Conservation (phyloP, 1,140 invertebrate species). For the Littorina saxatilis region DNA sequence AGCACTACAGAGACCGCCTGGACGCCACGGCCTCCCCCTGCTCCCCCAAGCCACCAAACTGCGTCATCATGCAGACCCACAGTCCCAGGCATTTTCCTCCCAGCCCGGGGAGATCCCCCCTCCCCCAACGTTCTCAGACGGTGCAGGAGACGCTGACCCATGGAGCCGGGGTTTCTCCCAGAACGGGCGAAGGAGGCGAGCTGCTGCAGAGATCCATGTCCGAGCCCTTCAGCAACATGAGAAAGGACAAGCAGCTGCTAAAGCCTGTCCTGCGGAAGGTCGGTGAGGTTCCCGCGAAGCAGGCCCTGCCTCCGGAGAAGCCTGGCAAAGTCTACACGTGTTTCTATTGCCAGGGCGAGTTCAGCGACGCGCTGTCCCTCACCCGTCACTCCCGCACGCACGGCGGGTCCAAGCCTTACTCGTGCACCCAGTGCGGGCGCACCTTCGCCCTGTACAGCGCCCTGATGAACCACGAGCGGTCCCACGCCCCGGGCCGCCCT, state of each 20-base stretch:
- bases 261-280: neutral
- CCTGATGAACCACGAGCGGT: conserved; percentile 5
- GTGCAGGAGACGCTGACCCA: neutral
- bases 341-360: conserved; percentile 25
- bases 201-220: neutral
- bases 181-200: neutral
- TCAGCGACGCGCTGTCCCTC: neutral
- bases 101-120: neutral
- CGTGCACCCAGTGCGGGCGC: conserved; percentile 14
- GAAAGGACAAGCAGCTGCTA: neutral
- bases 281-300: neutral
- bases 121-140: neutral
- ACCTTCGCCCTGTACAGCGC: conserved; percentile 20
- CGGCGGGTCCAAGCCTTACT: conserved; percentile 21
- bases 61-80: neutral
- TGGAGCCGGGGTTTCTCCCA: neutral
- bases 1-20: neutral
- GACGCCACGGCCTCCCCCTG: neutral
- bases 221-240: neutral
- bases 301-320: neutral
- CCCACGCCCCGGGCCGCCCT: neutral
- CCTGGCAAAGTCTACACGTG: neutral
- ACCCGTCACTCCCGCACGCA: neutral
- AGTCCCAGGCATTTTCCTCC: neutral
- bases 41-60: neutral